Conservation (phyloP, 2,797 vertebrate genomes). For the Liasis olivaceus region DNA sequence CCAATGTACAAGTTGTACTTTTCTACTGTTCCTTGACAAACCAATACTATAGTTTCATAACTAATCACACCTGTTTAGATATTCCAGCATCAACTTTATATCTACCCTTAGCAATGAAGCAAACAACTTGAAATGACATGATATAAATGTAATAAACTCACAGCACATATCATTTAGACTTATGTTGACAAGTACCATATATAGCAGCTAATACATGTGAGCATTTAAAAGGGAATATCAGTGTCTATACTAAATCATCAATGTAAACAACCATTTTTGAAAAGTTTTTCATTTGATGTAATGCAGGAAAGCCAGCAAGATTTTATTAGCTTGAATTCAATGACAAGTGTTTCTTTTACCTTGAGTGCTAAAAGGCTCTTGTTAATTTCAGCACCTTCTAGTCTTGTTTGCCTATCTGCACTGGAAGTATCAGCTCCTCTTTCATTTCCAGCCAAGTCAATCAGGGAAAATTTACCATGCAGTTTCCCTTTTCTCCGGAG, state of each 20-base stretch:
- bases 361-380: constrained; percentile 98
- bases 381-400: constrained; percentile 98
- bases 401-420: constrained; percentile 92
- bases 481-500: constrained; percentile 92
- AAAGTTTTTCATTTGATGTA: constrained; percentile 1
- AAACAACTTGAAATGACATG: background rate
- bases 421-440: constrained; percentile 96
- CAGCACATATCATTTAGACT: background rate
- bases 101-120: background rate
- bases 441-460: constrained; percentile 97
- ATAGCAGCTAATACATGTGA: background rate
- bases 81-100: background rate
- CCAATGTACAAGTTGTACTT: background rate
- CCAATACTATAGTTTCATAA: background rate
- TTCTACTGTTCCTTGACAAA: background rate
- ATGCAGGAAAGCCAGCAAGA: constrained; percentile 21
- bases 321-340: constrained; percentile 43
- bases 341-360: constrained; percentile 74
- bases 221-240: background rate
- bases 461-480: constrained; percentile 97
- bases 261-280: background rate
- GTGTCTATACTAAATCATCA: background rate
- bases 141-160: background rate
- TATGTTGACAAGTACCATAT: background rate
- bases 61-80: background rate